Base-by-base conservation (phyloP, 2,797 vertebrate species). In the Pteronotus mesoamericanus region DNA sequence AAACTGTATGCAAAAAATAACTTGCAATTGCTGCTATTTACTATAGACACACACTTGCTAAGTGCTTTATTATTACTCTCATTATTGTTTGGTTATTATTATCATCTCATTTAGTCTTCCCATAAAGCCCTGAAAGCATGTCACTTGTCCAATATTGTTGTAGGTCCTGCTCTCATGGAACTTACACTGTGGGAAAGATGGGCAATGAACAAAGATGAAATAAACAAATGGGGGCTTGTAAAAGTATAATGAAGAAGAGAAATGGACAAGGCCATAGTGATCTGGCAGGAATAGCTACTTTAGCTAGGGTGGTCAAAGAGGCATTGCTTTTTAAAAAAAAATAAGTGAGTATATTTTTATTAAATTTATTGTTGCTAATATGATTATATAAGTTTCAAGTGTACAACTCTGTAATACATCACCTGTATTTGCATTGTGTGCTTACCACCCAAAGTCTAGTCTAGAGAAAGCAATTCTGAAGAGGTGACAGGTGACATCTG, bases 221-320 rank as follows among this genome's bases (percentile, higher is more conserved):
- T 21, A n/a, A 86, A n/a, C 14, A 11, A 39, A 42, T 4, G 16
- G 4, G 10, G 8, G 6, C 2, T 0, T 29, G 32, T 21, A 29
- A 26, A 75, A 69, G 26, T 18, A 5, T 29, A 26, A 61, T 5
- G 37, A 42, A 34, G 34, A 55, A 16, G 5, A 61, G 42, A 72
- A 4, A 22, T 0, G 21, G 29, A 4, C 4, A 26, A 34, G 66
- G 39, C 22, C 22, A 3, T 39, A 48, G 51, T 24, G 9, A 72
- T 5, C 1, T 22, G 24, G 22, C 19, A 19, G 26, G 14, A 3
- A 7, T 1, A 21, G 22, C 22, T 6, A 14, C 12, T 24, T 77
- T 22, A 29, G 57, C 6, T 0, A 75, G 0, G 3, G 16, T 12
- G 19, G 26, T 91, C 39, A 32, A 34, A 89, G 72, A 78, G 51